Conservation (phyloP, 1,140 invertebrate genomes). For the Drosophila arawakana region DNA sequence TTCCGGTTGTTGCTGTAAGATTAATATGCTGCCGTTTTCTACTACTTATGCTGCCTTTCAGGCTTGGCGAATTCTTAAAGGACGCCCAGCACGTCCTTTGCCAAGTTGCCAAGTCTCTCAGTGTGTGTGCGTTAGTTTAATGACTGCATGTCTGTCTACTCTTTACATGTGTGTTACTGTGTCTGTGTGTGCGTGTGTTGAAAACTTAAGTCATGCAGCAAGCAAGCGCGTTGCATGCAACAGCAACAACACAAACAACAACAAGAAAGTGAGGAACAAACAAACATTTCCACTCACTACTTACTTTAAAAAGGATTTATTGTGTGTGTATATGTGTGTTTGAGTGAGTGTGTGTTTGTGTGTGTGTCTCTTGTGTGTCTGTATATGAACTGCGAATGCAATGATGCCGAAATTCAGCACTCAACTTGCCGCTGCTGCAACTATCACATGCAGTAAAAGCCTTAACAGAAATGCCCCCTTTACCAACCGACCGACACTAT, state of each 20-base stretch:
- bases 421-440: conserved; percentile 56
- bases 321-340: conserved; percentile 45
- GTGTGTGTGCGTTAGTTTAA: conserved; percentile 50
- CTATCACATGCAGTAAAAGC: conserved; percentile 50
- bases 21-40: conserved; percentile 79
- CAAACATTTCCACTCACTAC: conserved; percentile 49
- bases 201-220: conserved; percentile 75
- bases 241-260: conserved; percentile 45
- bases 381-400: conserved; percentile 51
- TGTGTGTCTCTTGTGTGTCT: conserved; percentile 6
- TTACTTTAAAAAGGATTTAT: conserved; percentile 76
- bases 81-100: conserved; percentile 52
- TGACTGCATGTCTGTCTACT: conserved; percentile 46
- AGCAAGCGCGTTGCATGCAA: conserved; percentile 39
- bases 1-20: conserved; percentile 65
- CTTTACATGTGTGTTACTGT: conserved; percentile 18
- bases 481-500: conserved; percentile 19
- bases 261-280: conserved; percentile 56
- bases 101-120: conserved; percentile 21
- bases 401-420: conserved; percentile 77
- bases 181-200: conserved; percentile 51
- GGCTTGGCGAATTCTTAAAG: conserved; percentile 49
- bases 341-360: background rate
- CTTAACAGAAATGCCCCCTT: conserved; percentile 47
- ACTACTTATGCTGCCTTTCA: conserved; percentile 80